Conservation (phyloP, 2,888 invertebrate species). For the Epinotia ramella region DNA sequence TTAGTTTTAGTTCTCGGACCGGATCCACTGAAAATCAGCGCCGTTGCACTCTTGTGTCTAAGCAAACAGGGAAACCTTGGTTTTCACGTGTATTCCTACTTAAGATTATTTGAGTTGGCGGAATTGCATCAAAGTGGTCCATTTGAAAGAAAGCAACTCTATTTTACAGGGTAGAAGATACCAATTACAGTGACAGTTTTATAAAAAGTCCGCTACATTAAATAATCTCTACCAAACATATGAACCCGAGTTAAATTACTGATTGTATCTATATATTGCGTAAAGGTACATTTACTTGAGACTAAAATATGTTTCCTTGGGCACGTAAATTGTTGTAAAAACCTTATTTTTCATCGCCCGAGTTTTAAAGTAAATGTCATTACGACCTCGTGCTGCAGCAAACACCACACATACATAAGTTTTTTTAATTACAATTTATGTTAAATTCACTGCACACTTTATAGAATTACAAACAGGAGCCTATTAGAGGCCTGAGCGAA, state of each 20-base stretch:
- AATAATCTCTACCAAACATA: not conserved
- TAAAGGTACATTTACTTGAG: not conserved
- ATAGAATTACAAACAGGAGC: not conserved
- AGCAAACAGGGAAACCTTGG: too few relatives aligned
- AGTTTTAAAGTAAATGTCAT: constrained; percentile 18
- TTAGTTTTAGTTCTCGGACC: too few relatives aligned
- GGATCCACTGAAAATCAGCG: too few relatives aligned
- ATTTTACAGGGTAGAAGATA: too few relatives aligned
- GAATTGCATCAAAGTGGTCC: too few relatives aligned
- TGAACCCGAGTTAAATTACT: not conserved
- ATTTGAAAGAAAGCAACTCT: too few relatives aligned
- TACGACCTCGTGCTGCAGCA: not conserved
- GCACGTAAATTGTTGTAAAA: constrained; percentile 17
- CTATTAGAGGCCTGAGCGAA: not conserved
- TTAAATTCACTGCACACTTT: not conserved
- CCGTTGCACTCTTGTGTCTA: too few relatives aligned
- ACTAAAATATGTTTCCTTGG: constrained; percentile 10
- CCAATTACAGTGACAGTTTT: too few relatives aligned
- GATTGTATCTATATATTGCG: not conserved
- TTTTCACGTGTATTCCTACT: too few relatives aligned
- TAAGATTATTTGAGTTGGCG: too few relatives aligned
- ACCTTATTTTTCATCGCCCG: not conserved
- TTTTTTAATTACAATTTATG: not conserved
- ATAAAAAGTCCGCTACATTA: not conserved
- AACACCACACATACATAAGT: not conserved